Evolutionary conservation across 2,797 vertebrate genomes (phyloP).

Genomic region (Enteromius fasciolatus): DNA sequence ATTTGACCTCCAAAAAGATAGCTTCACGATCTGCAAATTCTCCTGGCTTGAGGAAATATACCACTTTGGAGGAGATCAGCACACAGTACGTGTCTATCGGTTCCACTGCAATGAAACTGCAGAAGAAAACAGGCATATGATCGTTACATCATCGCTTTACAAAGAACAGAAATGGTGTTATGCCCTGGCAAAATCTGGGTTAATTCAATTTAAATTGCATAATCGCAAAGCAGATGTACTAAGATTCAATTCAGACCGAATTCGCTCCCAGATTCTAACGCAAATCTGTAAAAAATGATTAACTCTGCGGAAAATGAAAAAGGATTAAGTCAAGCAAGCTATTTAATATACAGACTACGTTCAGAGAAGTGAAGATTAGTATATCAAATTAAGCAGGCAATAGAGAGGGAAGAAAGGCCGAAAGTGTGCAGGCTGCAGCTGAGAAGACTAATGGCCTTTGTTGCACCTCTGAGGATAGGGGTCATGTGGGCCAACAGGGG

Average conservation of each 20-base stretch:
- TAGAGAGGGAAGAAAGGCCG: background rate
- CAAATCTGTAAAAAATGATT: conserved; percentile 2
- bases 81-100: conserved; percentile 91
- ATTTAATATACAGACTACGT: background rate
- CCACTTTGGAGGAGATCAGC: conserved; percentile 95
- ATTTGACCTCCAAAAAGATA: conserved; percentile 96
- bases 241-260: background rate
- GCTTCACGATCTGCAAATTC: conserved; percentile 89
- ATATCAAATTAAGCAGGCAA: background rate
- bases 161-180: background rate
- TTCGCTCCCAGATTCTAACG: background rate
- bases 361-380: background rate
- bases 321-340: background rate
- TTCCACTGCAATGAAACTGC: conserved; percentile 95
- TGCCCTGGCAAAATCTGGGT: background rate
- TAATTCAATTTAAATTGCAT: background rate
- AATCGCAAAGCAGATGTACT: background rate
- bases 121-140: background rate
- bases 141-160: background rate
- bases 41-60: conserved; percentile 91
- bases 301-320: background rate
- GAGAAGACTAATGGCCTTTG: conserved; percentile 69
- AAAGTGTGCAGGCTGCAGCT: conserved; percentile 60
- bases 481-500: conserved; percentile 62
- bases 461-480: conserved; percentile 68